phyloP scores from a whole-genome alignment of 2,113 vertebrate species.

The Istiophorus platypterus region DNA sequence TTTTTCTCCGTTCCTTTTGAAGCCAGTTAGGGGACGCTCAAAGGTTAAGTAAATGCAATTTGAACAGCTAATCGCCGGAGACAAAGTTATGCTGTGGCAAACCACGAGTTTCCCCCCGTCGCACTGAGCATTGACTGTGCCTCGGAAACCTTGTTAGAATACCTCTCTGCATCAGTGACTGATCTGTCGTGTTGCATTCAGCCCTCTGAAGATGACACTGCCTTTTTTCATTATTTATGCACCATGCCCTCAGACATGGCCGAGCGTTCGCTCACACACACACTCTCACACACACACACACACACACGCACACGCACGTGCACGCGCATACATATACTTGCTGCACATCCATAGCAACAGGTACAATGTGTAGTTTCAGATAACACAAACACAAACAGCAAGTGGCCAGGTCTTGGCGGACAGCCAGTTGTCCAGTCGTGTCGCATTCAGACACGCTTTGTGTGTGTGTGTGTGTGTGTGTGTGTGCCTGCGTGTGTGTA shows the following conservation, averaged over 20 bases:
- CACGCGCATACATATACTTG: no score
- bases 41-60: neutral
- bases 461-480: neutral
- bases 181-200: conserved; percentile 46
- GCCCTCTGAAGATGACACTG: conserved; percentile 17
- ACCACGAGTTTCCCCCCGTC: neutral
- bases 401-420: neutral
- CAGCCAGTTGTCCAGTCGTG: conserved; percentile 27
- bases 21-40: neutral
- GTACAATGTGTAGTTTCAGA: conserved; percentile 18
- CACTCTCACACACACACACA: no score
- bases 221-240: conserved; percentile 45
- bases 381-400: conserved; percentile 41
- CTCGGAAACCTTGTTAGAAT: neutral
- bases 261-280: neutral
- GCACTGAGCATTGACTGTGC: neutral
- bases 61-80: neutral
- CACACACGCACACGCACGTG: conserved; percentile 5
- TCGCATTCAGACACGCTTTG: conserved; percentile 44
- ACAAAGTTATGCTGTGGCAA: neutral
- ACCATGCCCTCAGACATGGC: neutral
- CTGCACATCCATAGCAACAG: conserved; percentile 16
- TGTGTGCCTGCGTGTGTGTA: neutral
- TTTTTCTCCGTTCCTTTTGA: neutral
- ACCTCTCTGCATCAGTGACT: conserved; percentile 19